Conservation (phyloP, 2,888 invertebrate species). For the Odontocerum albicorne region DNA sequence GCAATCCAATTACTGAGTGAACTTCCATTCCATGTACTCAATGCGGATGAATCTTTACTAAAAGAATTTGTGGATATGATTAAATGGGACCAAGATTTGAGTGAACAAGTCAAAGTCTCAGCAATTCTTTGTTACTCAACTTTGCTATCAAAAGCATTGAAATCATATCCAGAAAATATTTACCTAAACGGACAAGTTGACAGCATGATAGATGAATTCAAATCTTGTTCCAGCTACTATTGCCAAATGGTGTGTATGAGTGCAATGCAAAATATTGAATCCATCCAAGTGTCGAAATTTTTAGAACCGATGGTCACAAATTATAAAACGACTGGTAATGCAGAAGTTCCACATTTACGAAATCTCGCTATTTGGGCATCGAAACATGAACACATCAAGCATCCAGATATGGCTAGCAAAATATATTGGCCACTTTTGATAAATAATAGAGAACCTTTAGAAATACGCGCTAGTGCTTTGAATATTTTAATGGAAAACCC, state of each 20-base stretch:
- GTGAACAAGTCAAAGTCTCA: conserved; percentile 42
- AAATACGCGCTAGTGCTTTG: conserved; percentile 48
- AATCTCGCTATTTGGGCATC: conserved; percentile 48
- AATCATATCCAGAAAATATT: conserved; percentile 16
- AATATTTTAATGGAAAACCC: conserved; percentile 46
- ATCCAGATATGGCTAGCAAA: conserved; percentile 39
- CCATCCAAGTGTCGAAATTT: conserved; percentile 44
- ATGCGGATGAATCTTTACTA: conserved; percentile 46
- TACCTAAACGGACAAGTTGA: conserved; percentile 38
- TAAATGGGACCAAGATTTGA: conserved; percentile 36
- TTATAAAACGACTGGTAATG: conserved; percentile 39
- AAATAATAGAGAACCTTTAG: conserved; percentile 45
- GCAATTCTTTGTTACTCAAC: conserved; percentile 50
- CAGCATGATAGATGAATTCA: conserved; percentile 38
- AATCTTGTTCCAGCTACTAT: conserved; percentile 40
- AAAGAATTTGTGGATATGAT: conserved; percentile 43
- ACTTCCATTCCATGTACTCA: conserved; percentile 47
- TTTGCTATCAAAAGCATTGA: conserved; percentile 45
- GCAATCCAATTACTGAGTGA: conserved; percentile 44
- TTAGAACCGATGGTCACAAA: conserved; percentile 48
- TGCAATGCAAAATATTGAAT: conserved; percentile 50
- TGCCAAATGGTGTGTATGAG: conserved; percentile 48
- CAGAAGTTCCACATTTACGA: conserved; percentile 43
- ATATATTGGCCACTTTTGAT: conserved; percentile 52
- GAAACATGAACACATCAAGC: conserved; percentile 36